Evolutionary conservation across 2,113 vertebrate genomes (phyloP).

Genomic region (Neoarius graeffei): DNA sequence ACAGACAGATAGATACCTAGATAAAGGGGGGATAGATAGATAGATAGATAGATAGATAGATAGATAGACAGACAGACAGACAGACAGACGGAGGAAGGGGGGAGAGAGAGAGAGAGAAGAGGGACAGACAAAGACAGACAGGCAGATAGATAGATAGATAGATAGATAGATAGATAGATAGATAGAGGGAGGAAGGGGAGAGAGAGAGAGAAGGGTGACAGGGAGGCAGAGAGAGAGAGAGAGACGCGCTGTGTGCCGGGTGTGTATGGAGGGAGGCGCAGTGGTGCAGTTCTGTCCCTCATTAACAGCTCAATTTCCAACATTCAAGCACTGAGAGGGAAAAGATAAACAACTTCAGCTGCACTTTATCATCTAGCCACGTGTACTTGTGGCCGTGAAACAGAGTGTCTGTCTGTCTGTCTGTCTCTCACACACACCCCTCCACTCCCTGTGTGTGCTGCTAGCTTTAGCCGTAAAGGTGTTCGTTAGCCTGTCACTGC

Average conservation of each 20-base stretch:
- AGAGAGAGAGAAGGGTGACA: background rate
- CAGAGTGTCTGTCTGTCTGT: background rate
- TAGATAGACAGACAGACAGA: too few species aligned
- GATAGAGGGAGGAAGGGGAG: background rate
- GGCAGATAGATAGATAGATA: too few species aligned
- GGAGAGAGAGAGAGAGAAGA: too few species aligned
- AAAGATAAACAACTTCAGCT: background rate
- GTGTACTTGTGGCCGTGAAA: slow-evolving; percentile 13
- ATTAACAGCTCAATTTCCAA: background rate
- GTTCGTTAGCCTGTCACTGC: slow-evolving; percentile 2
- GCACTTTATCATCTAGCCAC: slow-evolving; percentile 24
- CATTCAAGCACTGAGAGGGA: background rate
- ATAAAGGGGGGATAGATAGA: too few species aligned
- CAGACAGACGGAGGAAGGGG: too few species aligned
- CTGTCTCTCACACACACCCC: background rate
- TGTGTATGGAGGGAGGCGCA: too few species aligned
- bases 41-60: too few species aligned
- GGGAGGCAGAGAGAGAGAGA: background rate
- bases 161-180: too few species aligned
- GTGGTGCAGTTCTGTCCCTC: background rate
- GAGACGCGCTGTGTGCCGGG: too few species aligned
- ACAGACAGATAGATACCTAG: too few species aligned
- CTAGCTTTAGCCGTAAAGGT: background rate
- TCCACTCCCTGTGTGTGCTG: background rate
- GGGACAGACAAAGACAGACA: too few species aligned